Conservation (phyloP, 2,797 vertebrate genomes). For the Halcyon badia region DNA sequence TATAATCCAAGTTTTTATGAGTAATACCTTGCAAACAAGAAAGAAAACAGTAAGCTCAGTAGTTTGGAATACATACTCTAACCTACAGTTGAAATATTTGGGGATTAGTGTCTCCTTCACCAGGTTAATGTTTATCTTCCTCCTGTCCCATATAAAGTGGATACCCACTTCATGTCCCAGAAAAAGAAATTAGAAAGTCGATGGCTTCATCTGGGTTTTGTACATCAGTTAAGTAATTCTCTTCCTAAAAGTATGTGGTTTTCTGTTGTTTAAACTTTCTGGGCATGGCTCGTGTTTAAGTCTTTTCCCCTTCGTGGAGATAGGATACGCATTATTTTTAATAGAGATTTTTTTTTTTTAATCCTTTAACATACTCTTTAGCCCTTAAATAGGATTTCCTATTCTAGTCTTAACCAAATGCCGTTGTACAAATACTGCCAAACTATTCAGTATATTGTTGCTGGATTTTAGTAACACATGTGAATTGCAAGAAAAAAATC, state of each 20-base stretch:
- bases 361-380: neutral
- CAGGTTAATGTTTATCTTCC: neutral
- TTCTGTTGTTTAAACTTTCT: neutral
- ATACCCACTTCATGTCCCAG: neutral
- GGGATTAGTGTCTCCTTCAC: neutral
- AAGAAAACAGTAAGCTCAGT: neutral
- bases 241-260: neutral
- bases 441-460: neutral
- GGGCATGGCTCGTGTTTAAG: neutral
- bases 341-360: neutral
- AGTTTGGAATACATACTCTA: neutral
- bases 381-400: neutral
- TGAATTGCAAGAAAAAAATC: neutral
- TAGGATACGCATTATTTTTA: neutral
- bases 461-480: neutral
- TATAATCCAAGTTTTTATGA: neutral
- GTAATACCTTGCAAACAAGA: neutral
- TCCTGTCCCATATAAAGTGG: neutral
- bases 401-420: neutral
- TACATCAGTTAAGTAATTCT: neutral
- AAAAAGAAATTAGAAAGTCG: neutral
- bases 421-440: neutral
- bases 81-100: neutral
- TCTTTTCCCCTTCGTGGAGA: neutral
- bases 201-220: neutral